Base-by-base conservation (phyloP, 2,888 invertebrate genomes). In the Lobophora halterata region DNA sequence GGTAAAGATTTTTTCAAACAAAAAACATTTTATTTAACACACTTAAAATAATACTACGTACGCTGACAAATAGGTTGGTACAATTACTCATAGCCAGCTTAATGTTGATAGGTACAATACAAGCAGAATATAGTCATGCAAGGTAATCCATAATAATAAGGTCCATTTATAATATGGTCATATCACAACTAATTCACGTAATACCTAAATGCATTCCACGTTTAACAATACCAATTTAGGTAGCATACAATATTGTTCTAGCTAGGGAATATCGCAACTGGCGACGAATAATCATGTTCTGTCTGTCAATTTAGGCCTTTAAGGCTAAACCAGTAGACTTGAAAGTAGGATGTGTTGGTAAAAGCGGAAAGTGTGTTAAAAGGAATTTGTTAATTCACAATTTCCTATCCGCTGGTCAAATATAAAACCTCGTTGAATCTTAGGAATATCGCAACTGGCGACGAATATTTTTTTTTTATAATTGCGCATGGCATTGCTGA, bases 61-160 rank as follows among this genome's bases (percentile, higher is more conserved):
- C n/a, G n/a, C n/a, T n/a, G n/a, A n/a, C n/a, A n/a, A n/a, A n/a
- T n/a, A n/a, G n/a, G n/a, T n/a, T n/a, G n/a, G n/a, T n/a, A 27
- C 19, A 8, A 7, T 49, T 46, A 36, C 36, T 55, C 52, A 58
- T 56, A 61, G 61, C 59, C 59, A 44, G 44, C 31, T 27, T 40
- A 31, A 46, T 28, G 48, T 37, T 39, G 23, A 56, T 59, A n/a
- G n/a, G n/a, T n/a, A 61, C 48, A 55, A 55, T 65, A 63, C 60
- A 52, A 54, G 49, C 53, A 54, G 21, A 46, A 55, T 63, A 63
- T 40, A 63, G 64, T 48, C 39, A 32, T 50, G 33, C 58, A 68
- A 66, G 67, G 65, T 42, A 5, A n/a, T 52, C 38, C 9, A 20
- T 29, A 58, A 49, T 67, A n/a, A 66, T 63, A 68, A 66, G 67